Evolutionary conservation across 2,888 invertebrate species (phyloP).

Genomic region (Itoplectis maculator): DNA sequence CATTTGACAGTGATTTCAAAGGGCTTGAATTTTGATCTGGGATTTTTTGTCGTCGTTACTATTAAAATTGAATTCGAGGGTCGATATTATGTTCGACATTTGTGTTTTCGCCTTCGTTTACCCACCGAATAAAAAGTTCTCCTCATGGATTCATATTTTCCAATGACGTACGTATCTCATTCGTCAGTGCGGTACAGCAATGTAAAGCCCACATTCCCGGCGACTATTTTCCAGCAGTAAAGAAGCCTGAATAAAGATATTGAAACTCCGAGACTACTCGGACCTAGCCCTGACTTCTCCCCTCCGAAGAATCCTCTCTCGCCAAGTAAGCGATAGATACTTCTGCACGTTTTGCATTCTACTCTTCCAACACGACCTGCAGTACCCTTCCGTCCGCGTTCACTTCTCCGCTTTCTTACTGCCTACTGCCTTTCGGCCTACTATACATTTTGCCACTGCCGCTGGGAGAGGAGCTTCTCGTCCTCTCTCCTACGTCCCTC

Average conservation of each 20-base stretch:
- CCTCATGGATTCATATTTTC: no score
- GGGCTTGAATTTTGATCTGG: no score
- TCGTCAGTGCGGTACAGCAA: neutral
- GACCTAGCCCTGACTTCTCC: neutral
- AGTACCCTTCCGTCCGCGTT: neutral
- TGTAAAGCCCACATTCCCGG: neutral
- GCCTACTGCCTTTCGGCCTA: slow-evolving; percentile 29
- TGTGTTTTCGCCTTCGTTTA: no score
- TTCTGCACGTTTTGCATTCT: slow-evolving; percentile 41
- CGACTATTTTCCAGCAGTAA: neutral
- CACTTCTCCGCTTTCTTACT: slow-evolving; percentile 15
- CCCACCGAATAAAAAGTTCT: no score
- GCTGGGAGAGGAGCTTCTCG: slow-evolving; percentile 20
- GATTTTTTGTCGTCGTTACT: no score
- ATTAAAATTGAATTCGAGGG: no score
- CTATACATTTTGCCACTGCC: slow-evolving; percentile 33
- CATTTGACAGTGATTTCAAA: no score
- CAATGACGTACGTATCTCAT: no score
- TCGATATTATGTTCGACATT: no score
- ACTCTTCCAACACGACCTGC: slow-evolving; percentile 31
- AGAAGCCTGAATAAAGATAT: slow-evolving; percentile 12
- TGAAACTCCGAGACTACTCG: slow-evolving; percentile 26
- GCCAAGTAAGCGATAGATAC: slow-evolving; percentile 18
- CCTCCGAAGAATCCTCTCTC: slow-evolving; percentile 16
- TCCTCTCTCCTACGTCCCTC: slow-evolving; percentile 51